Conservation (phyloP, 2,113 vertebrate genomes). For the Machaerirhynchus nigripectus region DNA sequence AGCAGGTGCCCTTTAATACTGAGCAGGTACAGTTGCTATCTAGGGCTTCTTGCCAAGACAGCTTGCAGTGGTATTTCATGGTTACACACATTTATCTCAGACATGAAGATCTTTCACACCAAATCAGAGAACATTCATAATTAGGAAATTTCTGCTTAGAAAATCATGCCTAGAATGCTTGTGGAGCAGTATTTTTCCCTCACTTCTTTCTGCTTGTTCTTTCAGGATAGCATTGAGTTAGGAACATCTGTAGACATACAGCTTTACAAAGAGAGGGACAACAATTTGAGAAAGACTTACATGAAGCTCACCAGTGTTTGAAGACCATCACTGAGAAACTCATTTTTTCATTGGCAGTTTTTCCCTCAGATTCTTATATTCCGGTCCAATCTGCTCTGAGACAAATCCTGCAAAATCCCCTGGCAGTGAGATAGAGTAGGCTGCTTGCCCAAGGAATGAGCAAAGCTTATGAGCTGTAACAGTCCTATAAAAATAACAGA, state of each 20-base stretch:
- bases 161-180: not conserved
- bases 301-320: constrained; percentile 54
- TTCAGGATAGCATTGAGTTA: constrained; percentile 64
- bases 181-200: not conserved
- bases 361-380: constrained; percentile 26
- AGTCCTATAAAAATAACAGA: not conserved
- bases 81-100: not conserved
- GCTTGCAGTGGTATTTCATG: not conserved
- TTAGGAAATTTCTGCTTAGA: not conserved
- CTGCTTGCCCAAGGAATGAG: not conserved
- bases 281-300: constrained; percentile 62
- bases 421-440: constrained; percentile 29
- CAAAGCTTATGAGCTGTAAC: not conserved
- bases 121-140: not conserved
- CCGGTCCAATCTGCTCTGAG: constrained; percentile 7
- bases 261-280: constrained; percentile 55
- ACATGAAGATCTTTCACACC: not conserved
- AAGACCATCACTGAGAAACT: constrained; percentile 60
- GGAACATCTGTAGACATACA: constrained; percentile 64
- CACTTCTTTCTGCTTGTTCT: constrained; percentile 2
- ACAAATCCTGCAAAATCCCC: constrained; percentile 64
- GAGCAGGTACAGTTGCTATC: not conserved
- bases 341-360: constrained; percentile 41
- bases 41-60: not conserved
- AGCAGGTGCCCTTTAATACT: not conserved